A percentile compares a stretch with the other conserved stretches of the same genome.
These are phyloP conservation scores for Carettochelys insculpta DNA, from an alignment of 2,113 vertebrate species.

Conservation along the genomic window DNA sequence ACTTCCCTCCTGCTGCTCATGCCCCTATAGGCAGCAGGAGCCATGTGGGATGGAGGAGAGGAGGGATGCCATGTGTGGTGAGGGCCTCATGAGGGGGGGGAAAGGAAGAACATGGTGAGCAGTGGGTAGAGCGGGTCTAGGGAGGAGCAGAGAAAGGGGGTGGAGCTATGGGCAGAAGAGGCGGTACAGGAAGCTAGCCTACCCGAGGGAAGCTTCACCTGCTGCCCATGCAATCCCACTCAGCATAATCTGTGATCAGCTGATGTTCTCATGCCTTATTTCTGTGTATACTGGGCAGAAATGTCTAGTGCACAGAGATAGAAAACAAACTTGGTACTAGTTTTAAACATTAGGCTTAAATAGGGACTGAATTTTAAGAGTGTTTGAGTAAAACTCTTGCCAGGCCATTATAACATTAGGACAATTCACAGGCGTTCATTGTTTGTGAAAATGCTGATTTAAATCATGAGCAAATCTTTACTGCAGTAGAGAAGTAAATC, in stretches of 20 bases:
- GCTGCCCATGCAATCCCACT: no score
- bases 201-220: no score
- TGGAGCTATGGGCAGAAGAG: no score
- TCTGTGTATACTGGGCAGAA: neutral
- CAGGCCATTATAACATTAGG: neutral
- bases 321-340: neutral
- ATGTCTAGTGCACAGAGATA: neutral
- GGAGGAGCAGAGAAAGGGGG: no score
- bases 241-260: neutral
- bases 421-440: neutral
- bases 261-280: neutral
- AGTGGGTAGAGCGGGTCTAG: no score
- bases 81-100: no score
- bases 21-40: no score
- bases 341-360: neutral
- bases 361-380: neutral
- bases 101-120: no score
- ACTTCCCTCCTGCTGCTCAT: no score
- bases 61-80: no score
- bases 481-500: neutral
- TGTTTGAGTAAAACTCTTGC: neutral
- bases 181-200: no score
- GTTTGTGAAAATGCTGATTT: neutral
- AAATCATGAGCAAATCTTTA: neutral
- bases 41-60: no score